Percentiles rank a stretch among this genome's conserved stretches.
Evolutionary conservation across 64 coral and sea anemone species (phyloP).

Genomic region (Montipora foliosa): DNA sequence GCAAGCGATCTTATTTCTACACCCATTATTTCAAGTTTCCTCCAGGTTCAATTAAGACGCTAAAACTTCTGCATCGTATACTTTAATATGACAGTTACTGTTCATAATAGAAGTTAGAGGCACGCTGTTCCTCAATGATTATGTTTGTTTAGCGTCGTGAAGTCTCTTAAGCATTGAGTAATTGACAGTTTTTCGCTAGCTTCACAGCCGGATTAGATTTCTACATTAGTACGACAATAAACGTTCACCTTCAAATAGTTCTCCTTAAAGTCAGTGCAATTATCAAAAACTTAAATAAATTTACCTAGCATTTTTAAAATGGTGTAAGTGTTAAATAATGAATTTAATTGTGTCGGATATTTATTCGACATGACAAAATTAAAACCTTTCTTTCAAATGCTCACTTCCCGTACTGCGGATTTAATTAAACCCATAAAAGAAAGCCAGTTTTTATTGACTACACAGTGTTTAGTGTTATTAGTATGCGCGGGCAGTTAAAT

Average conservation of each 20-base stretch:
- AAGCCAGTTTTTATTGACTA: conserved; percentile 73
- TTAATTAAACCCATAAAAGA: conserved; percentile 70
- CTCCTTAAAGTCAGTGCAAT: not conserved
- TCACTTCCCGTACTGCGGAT: conserved; percentile 37
- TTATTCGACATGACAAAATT: conserved; percentile 68
- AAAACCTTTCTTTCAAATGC: conserved; percentile 67
- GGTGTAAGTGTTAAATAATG: conserved; percentile 41
- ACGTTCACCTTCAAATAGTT: conserved; percentile 1
- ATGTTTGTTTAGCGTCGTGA: conserved; percentile 51
- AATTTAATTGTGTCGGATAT: conserved; percentile 68
- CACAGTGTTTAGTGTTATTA: conserved; percentile 72
- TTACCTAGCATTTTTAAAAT: conserved; percentile 13
- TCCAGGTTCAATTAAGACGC: conserved; percentile 8
- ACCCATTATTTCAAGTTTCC: conserved; percentile 45
- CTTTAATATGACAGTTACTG: conserved; percentile 53
- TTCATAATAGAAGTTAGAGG: conserved; percentile 30
- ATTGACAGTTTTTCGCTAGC: conserved; percentile 4
- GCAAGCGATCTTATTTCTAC: not conserved
- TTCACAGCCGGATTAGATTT: not conserved
- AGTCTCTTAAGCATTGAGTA: conserved; percentile 34
- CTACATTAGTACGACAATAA: not conserved
- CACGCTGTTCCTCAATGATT: conserved; percentile 29
- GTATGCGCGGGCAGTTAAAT: conserved; percentile 48
- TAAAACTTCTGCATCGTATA: conserved; percentile 12
- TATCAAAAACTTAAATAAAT: conserved; percentile 7